Evolutionary conservation across 2,113 vertebrate species (phyloP), one percentile per base, ranked within the genome.

Genomic region (Caranx melampygus): DNA sequence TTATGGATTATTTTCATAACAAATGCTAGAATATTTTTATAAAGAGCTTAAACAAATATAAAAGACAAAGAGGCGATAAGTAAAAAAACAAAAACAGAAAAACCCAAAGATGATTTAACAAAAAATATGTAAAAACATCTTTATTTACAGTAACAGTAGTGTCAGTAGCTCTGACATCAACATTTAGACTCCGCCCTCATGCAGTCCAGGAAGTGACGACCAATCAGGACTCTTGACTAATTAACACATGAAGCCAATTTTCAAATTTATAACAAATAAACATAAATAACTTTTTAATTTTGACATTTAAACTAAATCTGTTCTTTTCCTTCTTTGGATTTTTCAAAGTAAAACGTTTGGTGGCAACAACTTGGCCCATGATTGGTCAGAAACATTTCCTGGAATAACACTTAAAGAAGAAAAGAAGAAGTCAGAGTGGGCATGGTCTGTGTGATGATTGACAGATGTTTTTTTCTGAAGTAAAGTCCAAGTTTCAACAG

Each of bases 1-100:
- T 83, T 7, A 34, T 78, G 61, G 51, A 67, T 91, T 83, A 89
- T 91, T 92, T 87, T 88, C 63, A 69, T 91, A 71, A 83, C 81
- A 91, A 90, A 89, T 73, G 88, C 65, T 76, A 74, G 64, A 61
- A 62, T 73, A 42, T 85, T 84, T 74, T 89, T 66, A 87, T 84
- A 87, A 75, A 83, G 58, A 69, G 73, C 49, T 47, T 65, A 54
- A 78, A 86, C 64, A 79, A 71, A 81, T 84, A 85, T 61, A 84
- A 88, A 86, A 79, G 52, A 85, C 80, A 75, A 49, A 85, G 73
- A 54, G 26, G 71, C 13, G 42, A 70, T 90, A 89, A 89, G 88
- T 88, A 75, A 83, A 62, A 65, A 68, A 26, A 59, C 16, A 49
- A 16, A 64, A 33, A 16, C 37, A 14, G 20, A 4, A 63, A 52